These are phyloP conservation scores for Stramonita haemastoma DNA, from an alignment of 2,888 invertebrate species.

Conservation along the genomic window DNA sequence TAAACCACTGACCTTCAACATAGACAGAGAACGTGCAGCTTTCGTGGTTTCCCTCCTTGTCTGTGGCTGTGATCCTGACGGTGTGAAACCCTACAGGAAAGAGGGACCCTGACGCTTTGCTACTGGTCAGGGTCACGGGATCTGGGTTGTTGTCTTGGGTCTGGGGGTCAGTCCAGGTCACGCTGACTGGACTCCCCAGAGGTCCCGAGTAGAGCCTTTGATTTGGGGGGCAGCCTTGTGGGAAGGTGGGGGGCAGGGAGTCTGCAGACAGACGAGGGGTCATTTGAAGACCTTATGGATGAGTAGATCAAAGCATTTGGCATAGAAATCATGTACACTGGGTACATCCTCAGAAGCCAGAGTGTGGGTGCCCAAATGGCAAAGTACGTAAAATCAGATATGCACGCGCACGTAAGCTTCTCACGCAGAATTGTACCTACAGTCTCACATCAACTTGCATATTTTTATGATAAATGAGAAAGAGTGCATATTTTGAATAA, in stretches of 20 bases:
- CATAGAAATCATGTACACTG: too few species aligned
- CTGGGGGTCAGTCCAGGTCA: slow-evolving; percentile 3
- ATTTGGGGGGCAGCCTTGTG: neutral
- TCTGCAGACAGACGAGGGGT: neutral
- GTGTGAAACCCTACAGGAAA: neutral
- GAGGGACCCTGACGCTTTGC: neutral
- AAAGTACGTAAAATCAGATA: too few species aligned
- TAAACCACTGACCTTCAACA: too few species aligned
- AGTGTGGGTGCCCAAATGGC: too few species aligned
- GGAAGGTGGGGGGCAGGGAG: neutral
- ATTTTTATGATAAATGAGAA: too few species aligned
- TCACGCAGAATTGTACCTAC: too few species aligned
- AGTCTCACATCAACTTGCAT: too few species aligned
- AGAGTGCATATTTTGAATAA: too few species aligned
- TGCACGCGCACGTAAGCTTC: too few species aligned
- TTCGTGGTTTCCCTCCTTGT: neutral
- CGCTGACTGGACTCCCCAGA: neutral
- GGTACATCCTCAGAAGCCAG: too few species aligned
- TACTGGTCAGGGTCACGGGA: neutral
- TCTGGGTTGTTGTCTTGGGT: neutral
- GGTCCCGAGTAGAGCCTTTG: neutral
- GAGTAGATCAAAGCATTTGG: too few species aligned
- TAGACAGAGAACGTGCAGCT: neutral
- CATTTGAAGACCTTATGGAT: too few species aligned
- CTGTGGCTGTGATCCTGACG: neutral